Evolutionary conservation across 2,888 invertebrate genomes (phyloP).

Genomic region (Onthophagus sagittarius): DNA sequence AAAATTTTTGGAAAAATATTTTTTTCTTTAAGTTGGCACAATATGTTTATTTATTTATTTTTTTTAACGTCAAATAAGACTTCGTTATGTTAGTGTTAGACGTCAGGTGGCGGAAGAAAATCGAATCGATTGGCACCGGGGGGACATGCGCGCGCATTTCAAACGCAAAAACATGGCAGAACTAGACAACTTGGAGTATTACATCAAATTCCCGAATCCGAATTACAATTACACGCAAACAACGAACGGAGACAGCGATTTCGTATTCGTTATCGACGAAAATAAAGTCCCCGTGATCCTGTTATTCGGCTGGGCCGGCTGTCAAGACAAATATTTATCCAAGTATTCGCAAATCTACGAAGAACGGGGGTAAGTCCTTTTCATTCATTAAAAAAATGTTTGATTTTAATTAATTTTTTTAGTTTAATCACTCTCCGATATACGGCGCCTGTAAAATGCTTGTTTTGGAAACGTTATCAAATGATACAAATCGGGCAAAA

Average conservation of each 20-base stretch:
- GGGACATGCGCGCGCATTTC: slow-evolving; percentile 19
- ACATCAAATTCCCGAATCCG: slow-evolving; percentile 59
- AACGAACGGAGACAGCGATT: slow-evolving; percentile 46
- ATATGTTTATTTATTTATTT: not conserved
- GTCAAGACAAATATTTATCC: slow-evolving; percentile 70
- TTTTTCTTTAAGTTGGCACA: not conserved
- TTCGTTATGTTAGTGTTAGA: not conserved
- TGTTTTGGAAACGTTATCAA: slow-evolving; percentile 61
- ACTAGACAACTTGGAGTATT: slow-evolving; percentile 57
- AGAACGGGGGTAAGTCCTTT: slow-evolving; percentile 60
- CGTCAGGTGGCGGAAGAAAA: not conserved
- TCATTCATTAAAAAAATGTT: not conserved
- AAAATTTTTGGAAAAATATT: too few species aligned
- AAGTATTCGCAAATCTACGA: slow-evolving; percentile 78
- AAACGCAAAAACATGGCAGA: slow-evolving; percentile 36
- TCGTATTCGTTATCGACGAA: slow-evolving; percentile 58
- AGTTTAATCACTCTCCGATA: slow-evolving; percentile 70
- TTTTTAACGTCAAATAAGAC: too few species aligned
- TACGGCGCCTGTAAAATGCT: slow-evolving; percentile 63
- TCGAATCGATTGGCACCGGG: slow-evolving; percentile 3
- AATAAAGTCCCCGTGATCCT: slow-evolving; percentile 65
- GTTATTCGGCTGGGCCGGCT: slow-evolving; percentile 77
- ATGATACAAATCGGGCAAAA: slow-evolving; percentile 61
- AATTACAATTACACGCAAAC: slow-evolving; percentile 46
- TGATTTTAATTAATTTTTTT: slow-evolving; percentile 7